phyloP scores from a whole-genome alignment of 30 jellyfish, hydroid and myxozoan genomes.

The Nemopilema nomurai region DNA sequence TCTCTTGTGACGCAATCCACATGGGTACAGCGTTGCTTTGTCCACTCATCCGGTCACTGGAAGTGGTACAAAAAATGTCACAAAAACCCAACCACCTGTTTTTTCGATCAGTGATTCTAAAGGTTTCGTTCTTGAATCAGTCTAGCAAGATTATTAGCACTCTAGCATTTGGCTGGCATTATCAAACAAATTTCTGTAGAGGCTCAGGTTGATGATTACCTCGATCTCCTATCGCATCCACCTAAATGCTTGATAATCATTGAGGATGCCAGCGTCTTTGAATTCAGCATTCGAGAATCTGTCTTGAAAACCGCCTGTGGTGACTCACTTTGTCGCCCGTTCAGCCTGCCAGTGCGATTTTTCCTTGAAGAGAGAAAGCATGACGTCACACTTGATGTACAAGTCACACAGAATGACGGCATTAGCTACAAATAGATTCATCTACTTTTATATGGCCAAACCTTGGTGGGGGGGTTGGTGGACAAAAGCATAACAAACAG shows the following conservation, averaged over 20 bases:
- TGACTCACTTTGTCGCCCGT: constrained; percentile 7
- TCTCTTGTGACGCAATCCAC: constrained; percentile 53
- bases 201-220: too few species aligned
- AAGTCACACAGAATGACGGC: neutral
- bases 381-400: too few species aligned
- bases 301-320: constrained; percentile 28
- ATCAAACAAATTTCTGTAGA: neutral
- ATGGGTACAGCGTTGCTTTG: constrained; percentile 53
- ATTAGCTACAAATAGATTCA: too few species aligned
- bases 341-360: constrained; percentile 5
- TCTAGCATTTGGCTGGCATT: neutral
- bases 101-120: neutral
- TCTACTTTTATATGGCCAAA: too few species aligned
- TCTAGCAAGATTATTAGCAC: too few species aligned
- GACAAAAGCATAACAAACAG: too few species aligned
- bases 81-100: neutral
- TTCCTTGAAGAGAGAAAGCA: too few species aligned
- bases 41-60: constrained; percentile 67
- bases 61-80: neutral
- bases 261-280: constrained; percentile 51
- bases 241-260: constrained; percentile 67
- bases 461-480: too few species aligned
- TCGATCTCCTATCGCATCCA: constrained; percentile 55
- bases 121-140: too few species aligned
- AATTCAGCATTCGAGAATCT: constrained; percentile 40